A percentile compares a stretch with the other conserved stretches of the same genome.
Evolutionary conservation across 2,888 invertebrate species (phyloP).

Genomic region (Fragum whitleyi): DNA sequence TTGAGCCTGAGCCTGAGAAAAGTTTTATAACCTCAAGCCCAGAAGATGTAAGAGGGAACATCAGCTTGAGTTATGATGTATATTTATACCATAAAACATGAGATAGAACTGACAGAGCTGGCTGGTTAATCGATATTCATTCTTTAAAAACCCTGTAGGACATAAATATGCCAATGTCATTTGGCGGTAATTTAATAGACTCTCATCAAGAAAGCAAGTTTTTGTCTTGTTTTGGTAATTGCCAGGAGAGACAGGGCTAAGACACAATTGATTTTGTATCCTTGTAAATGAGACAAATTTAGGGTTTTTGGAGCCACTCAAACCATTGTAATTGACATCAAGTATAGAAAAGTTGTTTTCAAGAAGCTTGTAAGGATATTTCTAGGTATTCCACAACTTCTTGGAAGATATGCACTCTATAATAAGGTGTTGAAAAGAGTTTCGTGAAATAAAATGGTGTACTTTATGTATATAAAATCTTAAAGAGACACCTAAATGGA

Average conservation of each 20-base stretch:
- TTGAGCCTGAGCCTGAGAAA: too few species aligned
- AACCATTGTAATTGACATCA: background rate
- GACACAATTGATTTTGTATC: background rate
- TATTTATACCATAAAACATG: background rate
- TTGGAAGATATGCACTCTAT: too few species aligned
- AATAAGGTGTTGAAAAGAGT: too few species aligned
- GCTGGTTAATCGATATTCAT: background rate
- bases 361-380: too few species aligned
- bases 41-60: too few species aligned
- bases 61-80: background rate
- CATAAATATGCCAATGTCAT: constrained; percentile 13
- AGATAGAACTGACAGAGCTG: background rate
- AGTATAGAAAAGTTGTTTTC: background rate
- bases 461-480: too few species aligned
- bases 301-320: background rate
- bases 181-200: constrained; percentile 16
- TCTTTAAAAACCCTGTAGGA: constrained; percentile 9
- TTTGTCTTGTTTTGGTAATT: constrained; percentile 23
- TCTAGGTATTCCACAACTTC: too few species aligned
- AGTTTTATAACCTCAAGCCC: too few species aligned
- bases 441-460: too few species aligned
- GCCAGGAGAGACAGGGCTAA: background rate
- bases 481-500: too few species aligned
- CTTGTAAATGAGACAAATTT: background rate
- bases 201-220: constrained; percentile 19